Conservation (phyloP, 2,888 invertebrate genomes). For the Adelphocoris suturalis region DNA sequence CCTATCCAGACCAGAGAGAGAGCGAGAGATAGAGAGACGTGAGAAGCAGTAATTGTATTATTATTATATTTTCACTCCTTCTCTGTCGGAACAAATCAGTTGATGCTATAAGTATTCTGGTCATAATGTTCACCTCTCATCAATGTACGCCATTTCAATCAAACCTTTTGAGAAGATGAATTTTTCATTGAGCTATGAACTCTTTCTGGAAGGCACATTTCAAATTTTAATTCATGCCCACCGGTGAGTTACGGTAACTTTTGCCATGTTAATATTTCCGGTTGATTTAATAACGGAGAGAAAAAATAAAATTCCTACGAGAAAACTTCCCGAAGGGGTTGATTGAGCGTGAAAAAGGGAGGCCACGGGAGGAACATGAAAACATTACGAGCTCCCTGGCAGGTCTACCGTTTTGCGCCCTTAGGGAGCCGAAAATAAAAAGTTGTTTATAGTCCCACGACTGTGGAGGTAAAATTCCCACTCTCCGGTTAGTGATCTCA, state of each 20-base stretch:
- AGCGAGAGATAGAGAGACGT: too few relatives aligned
- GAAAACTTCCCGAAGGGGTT: constrained; percentile 34
- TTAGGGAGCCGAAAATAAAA: neutral
- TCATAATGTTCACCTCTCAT: neutral
- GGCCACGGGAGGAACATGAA: constrained; percentile 22
- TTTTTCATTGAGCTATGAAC: neutral
- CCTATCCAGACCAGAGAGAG: too few relatives aligned
- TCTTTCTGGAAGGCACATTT: neutral
- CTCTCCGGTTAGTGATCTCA: neutral
- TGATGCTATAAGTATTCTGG: too few relatives aligned
- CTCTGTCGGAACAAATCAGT: too few relatives aligned
- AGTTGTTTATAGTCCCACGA: constrained; percentile 16
- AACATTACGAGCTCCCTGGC: constrained; percentile 18
- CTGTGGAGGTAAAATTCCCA: neutral
- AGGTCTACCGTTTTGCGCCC: neutral
- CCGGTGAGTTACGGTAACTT: neutral
- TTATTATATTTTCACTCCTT: too few relatives aligned
- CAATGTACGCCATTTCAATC: neutral
- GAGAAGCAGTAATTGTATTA: too few relatives aligned
- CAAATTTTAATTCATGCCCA: constrained; percentile 7
- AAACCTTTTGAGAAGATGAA: neutral
- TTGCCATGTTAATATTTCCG: constrained; percentile 10
- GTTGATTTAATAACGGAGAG: constrained; percentile 29
- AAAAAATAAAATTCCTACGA: neutral
- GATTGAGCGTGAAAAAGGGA: constrained; percentile 38